A percentile compares a stretch with the other conserved stretches of the same genome.
These are phyloP conservation scores for Thyatira batis DNA, from an alignment of 2,888 invertebrate genomes.

Conservation along the genomic window DNA sequence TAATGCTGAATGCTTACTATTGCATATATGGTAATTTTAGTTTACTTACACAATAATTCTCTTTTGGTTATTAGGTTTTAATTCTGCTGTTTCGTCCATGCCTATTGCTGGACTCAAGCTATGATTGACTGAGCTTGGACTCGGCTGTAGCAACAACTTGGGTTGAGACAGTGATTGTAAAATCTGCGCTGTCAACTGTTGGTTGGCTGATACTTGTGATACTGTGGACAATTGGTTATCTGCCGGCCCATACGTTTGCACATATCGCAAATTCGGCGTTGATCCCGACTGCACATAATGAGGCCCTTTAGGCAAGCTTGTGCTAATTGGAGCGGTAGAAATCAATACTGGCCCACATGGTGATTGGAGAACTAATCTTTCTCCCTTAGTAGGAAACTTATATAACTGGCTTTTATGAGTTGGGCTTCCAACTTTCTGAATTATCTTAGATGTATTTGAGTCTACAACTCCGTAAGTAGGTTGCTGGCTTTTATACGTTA, in stretches of 20 bases:
- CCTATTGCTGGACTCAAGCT: conserved; percentile 34
- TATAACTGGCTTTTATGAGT: conserved; percentile 62
- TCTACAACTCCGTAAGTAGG: conserved; percentile 61
- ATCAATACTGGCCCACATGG: conserved; percentile 73
- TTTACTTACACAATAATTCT: conserved; percentile 75
- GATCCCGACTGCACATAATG: conserved; percentile 78
- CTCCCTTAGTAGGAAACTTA: conserved; percentile 65
- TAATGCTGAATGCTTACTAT: conserved; percentile 6
- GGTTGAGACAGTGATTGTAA: conserved; percentile 81
- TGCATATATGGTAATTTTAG: conserved; percentile 4
- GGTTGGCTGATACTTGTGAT: conserved; percentile 82
- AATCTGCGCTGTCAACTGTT: conserved; percentile 84
- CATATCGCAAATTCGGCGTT: conserved; percentile 71
- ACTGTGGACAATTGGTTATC: conserved; percentile 65
- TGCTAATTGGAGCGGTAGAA: conserved; percentile 67
- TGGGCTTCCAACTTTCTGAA: conserved; percentile 76
- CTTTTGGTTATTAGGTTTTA: conserved; percentile 63
- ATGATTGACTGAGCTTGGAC: conserved; percentile 47
- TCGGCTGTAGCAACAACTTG: conserved; percentile 64
- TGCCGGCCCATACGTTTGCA: conserved; percentile 65
- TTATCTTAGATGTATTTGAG: conserved; percentile 67
- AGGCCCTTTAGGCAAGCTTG: conserved; percentile 68
- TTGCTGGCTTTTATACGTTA: conserved; percentile 67
- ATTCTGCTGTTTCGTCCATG: conserved; percentile 53
- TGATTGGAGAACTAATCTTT: conserved; percentile 70